These are phyloP conservation scores for Caenorhabditis drosophilae DNA, from an alignment of 2,888 invertebrate species.

Conservation along the genomic window DNA sequence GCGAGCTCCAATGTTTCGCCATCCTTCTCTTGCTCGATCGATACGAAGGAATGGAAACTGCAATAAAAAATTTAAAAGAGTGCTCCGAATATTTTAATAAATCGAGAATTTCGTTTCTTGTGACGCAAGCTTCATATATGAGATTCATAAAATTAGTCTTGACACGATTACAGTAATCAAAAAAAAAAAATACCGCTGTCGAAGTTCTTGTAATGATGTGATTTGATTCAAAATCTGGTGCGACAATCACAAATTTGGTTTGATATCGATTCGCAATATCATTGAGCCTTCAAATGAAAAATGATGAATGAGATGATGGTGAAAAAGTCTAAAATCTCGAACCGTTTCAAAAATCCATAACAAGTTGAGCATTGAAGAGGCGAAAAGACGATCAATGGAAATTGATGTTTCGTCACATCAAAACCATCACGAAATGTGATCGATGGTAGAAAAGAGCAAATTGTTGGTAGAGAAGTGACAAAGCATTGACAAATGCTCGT, in stretches of 20 bases:
- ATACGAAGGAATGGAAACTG: slow-evolving; percentile 42
- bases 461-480: not conserved
- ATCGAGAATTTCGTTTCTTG: too few relatives aligned
- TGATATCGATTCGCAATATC: not conserved
- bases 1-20: slow-evolving; percentile 14
- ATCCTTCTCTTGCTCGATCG: slow-evolving; percentile 25
- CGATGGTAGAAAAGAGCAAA: slow-evolving; percentile 14
- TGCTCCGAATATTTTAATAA: too few relatives aligned
- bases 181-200: too few relatives aligned
- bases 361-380: slow-evolving; percentile 29
- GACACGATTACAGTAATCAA: too few relatives aligned
- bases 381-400: slow-evolving; percentile 11
- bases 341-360: slow-evolving; percentile 25
- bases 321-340: not conserved
- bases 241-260: slow-evolving; percentile 22
- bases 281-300: slow-evolving; percentile 21
- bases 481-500: not conserved
- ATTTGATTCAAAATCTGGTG: slow-evolving; percentile 37
- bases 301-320: not conserved
- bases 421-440: slow-evolving; percentile 19
- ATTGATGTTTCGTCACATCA: slow-evolving; percentile 11
- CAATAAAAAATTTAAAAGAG: slow-evolving; percentile 3
- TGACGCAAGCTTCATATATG: too few relatives aligned
- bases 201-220: slow-evolving; percentile 23
- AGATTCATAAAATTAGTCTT: too few relatives aligned